These are phyloP conservation scores for human DNA, from an alignment of 2,113 vertebrate species.

Conservation along the genomic window DNA sequence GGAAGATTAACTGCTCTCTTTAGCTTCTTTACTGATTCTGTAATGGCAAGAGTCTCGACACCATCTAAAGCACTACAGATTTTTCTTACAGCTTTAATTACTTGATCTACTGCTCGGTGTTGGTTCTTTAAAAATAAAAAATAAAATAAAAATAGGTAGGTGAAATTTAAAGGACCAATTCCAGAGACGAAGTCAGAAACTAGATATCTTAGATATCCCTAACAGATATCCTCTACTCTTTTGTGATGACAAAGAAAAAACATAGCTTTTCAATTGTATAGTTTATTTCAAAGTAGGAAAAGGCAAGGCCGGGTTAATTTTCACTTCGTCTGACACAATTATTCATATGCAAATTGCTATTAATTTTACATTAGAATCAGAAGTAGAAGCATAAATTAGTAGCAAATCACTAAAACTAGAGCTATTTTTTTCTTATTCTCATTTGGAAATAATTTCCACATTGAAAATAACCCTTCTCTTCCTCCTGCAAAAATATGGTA, in stretches of 20 bases:
- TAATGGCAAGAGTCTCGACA: slow-evolving; percentile 92
- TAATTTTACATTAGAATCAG: slow-evolving; percentile 23
- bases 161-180: slow-evolving; percentile 22
- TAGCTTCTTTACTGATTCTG: slow-evolving; percentile 91
- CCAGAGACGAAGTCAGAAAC: slow-evolving; percentile 48
- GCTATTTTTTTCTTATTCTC: slow-evolving; percentile 20
- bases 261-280: background rate
- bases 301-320: background rate
- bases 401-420: slow-evolving; percentile 25
- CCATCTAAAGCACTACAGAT: slow-evolving; percentile 93
- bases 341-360: slow-evolving; percentile 18
- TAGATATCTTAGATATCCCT: slow-evolving; percentile 2
- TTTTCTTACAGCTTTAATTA: slow-evolving; percentile 94
- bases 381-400: slow-evolving; percentile 23
- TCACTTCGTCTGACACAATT: background rate
- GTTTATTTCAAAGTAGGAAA: background rate
- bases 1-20: slow-evolving; percentile 93
- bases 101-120: slow-evolving; percentile 91
- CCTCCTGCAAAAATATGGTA: background rate
- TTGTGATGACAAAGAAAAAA: slow-evolving; percentile 20
- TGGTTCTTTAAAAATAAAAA: slow-evolving; percentile 83
- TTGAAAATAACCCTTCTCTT: background rate
- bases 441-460: slow-evolving; percentile 33
- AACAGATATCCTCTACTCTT: background rate
- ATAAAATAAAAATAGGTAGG: slow-evolving; percentile 46